Base-by-base conservation (phyloP, 2,797 vertebrate genomes). In the Brachyrhaphis roseni region DNA sequence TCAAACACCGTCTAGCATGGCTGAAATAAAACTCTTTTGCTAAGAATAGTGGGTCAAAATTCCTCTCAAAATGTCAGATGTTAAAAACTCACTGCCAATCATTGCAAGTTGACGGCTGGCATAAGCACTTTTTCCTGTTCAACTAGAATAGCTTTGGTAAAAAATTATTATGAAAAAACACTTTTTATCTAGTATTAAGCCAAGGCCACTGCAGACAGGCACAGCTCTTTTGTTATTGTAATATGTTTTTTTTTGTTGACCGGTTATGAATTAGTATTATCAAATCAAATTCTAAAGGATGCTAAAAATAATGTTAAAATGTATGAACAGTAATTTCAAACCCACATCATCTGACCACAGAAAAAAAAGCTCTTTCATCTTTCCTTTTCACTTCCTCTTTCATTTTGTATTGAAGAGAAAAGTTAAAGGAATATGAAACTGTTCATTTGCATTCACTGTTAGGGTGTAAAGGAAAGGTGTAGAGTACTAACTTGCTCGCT, bases 361-460 rank as follows among this genome's bases (percentile, higher is more conserved):
- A 3, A 45, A 28, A 15, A 62, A 34, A 34, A 49, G 20, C 4
- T 0, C 64, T 82, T 87, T 82, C 31, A 84, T 79, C 71, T 68
- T 41, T 1, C 41, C 34, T 66, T 47, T 62, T n/a, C 5, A 31
- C 7, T 79, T 47, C 51, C 76, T 71, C 45, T 55, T 76, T 47
- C 77, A 31, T 45, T 51, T 66, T 77, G 55, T 75, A 23, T 45
- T 43, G 7, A 77, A 83, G 36, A 28, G 13, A 86, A 70, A 10
- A 20, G 77, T 26, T 81, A n/a, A 85, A 71, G 82, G 72, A 84
- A 74, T 76, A 55, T 18, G 18, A 75, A 84, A 36, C 74, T 76
- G 46, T 55, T 82, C 84, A 83, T 91, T 82, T 85, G 81, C 55
- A 90, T 85, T 86, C 86, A 71, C 75, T 28, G 71, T 23, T 18